Base-by-base conservation (phyloP, 2,113 vertebrate genomes). In the Aspidoscelis tigris region DNA sequence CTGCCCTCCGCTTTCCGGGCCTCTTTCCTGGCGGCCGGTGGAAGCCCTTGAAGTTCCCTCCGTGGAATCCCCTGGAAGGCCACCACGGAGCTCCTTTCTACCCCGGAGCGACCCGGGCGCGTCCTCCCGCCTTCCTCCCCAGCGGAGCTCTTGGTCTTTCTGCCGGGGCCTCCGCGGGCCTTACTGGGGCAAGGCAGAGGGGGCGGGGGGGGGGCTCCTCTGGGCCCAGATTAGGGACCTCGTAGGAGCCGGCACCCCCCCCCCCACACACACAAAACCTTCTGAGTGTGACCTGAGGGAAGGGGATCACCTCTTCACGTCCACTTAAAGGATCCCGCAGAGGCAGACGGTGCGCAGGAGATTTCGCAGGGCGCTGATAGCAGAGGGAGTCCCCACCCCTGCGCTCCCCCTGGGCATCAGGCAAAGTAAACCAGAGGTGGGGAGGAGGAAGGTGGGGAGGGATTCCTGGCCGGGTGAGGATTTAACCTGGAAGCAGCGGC, bases 231-330 rank as follows among this genome's bases (percentile, higher is more conserved):
- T 84, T 83, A 88, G 81, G 87, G 91, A 84, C 55, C 84, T 88
- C 86, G 90, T 76, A 79, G 71, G 82, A 81, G 72, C 72, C 75
- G 66, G 43, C 77, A 47, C 3, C 53, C 18, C 82, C 50, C 11
- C 43, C 55, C 33, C 1, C 33, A 33, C 33, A 33, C 33, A 33
- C 33, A 64, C 76, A 16, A 44, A 81, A 70, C 64, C 82, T 70
- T 21, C 85, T 47, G 53, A 72, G 68, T 8, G 44, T 22, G 24
- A 58, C 83, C 66, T 76, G 80, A 76, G 80, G 84, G 80, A 68
- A 53, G 76, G 73, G 69, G 88, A 85, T 92, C 88, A 92, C 88
- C 89, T 81, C n/a, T 80, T 91, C 92, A 90, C 81, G 92, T 90
- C 87, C 69, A 76, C 87, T 94, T 92, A 93, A 89, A 82, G 83